Percentiles rank a stretch among this genome's conserved stretches.
phyloP scores from a whole-genome alignment of 1,140 invertebrate species.

The Atta cephalotes region DNA sequence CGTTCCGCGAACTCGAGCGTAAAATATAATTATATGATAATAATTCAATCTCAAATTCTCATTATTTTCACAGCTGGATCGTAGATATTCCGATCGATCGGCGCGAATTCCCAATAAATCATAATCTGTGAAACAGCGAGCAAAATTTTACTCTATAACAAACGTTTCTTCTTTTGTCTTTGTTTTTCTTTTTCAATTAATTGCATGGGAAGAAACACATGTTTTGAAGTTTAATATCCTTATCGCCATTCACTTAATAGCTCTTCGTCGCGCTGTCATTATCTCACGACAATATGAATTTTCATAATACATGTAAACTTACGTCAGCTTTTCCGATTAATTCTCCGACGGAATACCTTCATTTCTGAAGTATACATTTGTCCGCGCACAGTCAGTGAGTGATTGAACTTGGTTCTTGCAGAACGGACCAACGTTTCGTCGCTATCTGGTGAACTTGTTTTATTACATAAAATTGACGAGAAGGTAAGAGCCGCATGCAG shows the following conservation, averaged over 20 bases:
- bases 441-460: not conserved
- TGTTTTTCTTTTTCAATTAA: not conserved
- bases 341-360: not conserved
- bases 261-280: not conserved
- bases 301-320: slow-evolving; percentile 1
- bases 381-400: not conserved
- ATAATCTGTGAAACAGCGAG: not conserved
- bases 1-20: not conserved
- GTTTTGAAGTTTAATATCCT: not conserved
- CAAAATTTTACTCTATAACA: not conserved
- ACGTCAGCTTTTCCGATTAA: slow-evolving; percentile 5
- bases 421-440: not conserved
- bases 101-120: not conserved
- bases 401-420: not conserved
- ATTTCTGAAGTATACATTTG: not conserved
- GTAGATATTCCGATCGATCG: not conserved
- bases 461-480: not conserved
- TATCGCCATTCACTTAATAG: slow-evolving; percentile 1
- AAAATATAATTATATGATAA: not conserved
- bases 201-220: not conserved
- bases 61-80: slow-evolving; percentile 3
- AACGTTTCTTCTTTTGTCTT: not conserved
- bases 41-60: not conserved
- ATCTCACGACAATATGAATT: not conserved
- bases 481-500: not conserved